These are phyloP conservation scores for Oikopleura dioica DNA, from an alignment of 23 tunicate genomes.

Conservation along the genomic window DNA sequence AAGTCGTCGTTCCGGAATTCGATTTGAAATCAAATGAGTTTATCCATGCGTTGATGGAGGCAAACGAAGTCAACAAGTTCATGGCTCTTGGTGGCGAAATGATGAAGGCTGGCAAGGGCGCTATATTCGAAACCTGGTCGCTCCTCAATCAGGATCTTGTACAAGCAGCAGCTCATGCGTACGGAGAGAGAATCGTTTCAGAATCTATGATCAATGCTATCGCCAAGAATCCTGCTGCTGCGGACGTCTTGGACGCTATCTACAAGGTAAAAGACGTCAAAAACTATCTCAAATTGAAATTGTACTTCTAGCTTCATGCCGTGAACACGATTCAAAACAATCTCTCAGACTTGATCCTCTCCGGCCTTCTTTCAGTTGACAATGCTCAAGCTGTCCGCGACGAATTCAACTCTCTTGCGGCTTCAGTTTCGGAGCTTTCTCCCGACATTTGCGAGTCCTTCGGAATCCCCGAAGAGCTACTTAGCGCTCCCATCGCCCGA, in stretches of 20 bases:
- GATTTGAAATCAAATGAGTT: conserved; percentile 46
- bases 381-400: no score
- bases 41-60: conserved; percentile 24
- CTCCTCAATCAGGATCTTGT: conserved; percentile 54
- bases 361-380: no score
- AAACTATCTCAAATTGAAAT: no score
- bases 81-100: conserved; percentile 26
- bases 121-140: conserved; percentile 66
- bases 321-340: no score
- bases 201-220: conserved; percentile 22
- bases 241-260: no score
- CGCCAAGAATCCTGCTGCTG: conserved; percentile 12
- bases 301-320: no score
- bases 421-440: conserved; percentile 24
- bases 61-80: conserved; percentile 35
- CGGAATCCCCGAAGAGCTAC: conserved; percentile 36
- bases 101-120: conserved; percentile 38
- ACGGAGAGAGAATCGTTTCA: conserved; percentile 65
- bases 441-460: conserved; percentile 42
- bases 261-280: conserved; percentile 25
- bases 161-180: conserved; percentile 48
- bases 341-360: no score
- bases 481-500: conserved; percentile 58
- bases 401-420: conserved; percentile 14
- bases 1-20: conserved; percentile 17